Base-by-base conservation (phyloP, 2,113 vertebrate genomes). In the Neotoma lepida region DNA sequence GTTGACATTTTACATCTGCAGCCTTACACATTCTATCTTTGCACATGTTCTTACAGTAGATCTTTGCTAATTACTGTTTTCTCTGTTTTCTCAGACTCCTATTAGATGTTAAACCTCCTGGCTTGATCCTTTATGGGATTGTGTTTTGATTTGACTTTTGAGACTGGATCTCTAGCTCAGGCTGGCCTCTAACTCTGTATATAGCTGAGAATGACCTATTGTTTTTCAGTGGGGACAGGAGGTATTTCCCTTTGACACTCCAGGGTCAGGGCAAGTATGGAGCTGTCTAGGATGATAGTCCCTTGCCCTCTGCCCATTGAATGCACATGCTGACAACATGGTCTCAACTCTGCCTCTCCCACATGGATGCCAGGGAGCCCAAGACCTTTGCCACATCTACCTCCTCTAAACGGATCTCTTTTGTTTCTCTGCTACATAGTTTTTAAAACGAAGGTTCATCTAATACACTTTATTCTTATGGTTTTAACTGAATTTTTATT, bases 41-140 rank as follows among this genome's bases (percentile, higher is more conserved):
- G 58, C 56, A 74, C 24, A 30, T 30, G 90, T 71, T 88, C 86
- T 92, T 90, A 22, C 33, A 9, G 86, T 87, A 76, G 46, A 78
- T 85, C 77, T 88, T 89, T 86, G 78, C 76, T 86, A 70, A 44
- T 93, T 86, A 93, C 73, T 92, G 89, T 85, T 41, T 88, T 86
- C 39, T 84, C 70, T 85, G 6, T 68, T 71, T 24, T 82, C 51
- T 89, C 13, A n/a, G 56, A 81, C 39, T 64, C 54, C 26, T 92
- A 17, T 84, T 56, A 96, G 54, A 64, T 71, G 30, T 85, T 94
- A 91, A 54, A 56, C 70, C 35, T 91, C 39, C 51, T 89, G 24
- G 30, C 44, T 92, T 77, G 78, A 85, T 73, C 64, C 24, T 84
- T 41, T 61, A 9, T 41, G 58, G 5, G 33, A 80, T 74, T 74